Percentiles rank a stretch among this genome's conserved stretches.
These are phyloP conservation scores for Netelia virgata DNA, from an alignment of 2,888 invertebrate species.

Conservation along the genomic window DNA sequence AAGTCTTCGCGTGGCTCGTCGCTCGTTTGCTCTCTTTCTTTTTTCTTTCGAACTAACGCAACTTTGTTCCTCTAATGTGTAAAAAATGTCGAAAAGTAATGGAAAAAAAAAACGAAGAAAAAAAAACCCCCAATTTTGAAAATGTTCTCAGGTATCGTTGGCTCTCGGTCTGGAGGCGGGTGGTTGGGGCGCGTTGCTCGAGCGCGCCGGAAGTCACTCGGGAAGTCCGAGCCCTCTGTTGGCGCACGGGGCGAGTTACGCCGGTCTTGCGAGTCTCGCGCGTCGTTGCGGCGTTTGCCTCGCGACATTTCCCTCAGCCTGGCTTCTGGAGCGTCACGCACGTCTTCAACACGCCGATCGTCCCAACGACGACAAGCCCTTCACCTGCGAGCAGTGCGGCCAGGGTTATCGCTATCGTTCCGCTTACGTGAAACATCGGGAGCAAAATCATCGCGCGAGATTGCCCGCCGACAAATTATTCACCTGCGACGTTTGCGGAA, in stretches of 20 bases:
- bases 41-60: neutral
- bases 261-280: conserved; percentile 81
- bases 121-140: conserved; percentile 26
- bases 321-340: conserved; percentile 94
- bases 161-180: conserved; percentile 84
- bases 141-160: conserved; percentile 80
- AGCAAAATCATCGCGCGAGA: conserved; percentile 95
- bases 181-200: conserved; percentile 84
- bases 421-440: conserved; percentile 93
- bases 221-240: conserved; percentile 81
- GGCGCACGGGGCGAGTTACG: conserved; percentile 76
- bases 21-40: neutral
- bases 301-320: conserved; percentile 94
- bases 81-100: neutral
- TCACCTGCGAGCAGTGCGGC: conserved; percentile 96
- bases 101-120: neutral
- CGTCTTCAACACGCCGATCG: conserved; percentile 92
- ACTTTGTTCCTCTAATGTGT: conserved; percentile 6
- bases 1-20: conserved; percentile 54
- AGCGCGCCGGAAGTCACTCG: conserved; percentile 79
- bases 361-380: conserved; percentile 93
- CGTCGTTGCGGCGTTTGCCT: conserved; percentile 93
- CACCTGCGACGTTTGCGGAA: conserved; percentile 96
- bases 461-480: conserved; percentile 95
- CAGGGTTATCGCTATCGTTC: conserved; percentile 95